phyloP scores from a whole-genome alignment of 2,888 invertebrate genomes.

The Meliscaeva auricollis region DNA sequence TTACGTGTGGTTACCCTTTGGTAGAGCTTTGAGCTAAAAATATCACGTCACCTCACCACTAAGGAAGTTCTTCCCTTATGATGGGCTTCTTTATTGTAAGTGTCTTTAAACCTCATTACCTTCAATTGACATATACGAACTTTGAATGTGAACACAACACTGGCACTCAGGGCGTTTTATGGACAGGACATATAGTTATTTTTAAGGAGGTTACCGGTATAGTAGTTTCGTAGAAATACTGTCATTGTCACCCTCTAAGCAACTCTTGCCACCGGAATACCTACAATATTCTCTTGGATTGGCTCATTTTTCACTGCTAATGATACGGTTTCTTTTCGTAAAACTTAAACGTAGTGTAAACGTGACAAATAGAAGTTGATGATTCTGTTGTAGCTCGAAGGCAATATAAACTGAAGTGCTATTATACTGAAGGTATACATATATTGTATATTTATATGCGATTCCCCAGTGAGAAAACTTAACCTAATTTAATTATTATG shows the following conservation, averaged over 20 bases:
- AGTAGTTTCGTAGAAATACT: no score
- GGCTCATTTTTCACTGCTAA: constrained; percentile 63
- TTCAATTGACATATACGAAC: constrained; percentile 56
- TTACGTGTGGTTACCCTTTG: constrained; percentile 59
- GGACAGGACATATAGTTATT: constrained; percentile 35
- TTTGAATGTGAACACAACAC: not conserved
- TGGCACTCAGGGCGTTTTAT: not conserved
- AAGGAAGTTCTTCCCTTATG: not conserved
- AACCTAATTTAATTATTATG: constrained; percentile 57
- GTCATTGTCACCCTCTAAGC: constrained; percentile 30
- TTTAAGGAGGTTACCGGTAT: not conserved
- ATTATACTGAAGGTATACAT: not conserved
- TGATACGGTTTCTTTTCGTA: constrained; percentile 55
- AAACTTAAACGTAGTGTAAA: constrained; percentile 61
- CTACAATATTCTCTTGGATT: constrained; percentile 30
- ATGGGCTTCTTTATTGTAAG: not conserved
- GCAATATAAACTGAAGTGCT: constrained; percentile 35
- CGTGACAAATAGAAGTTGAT: constrained; percentile 66
- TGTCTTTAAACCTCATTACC: constrained; percentile 58
- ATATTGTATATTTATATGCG: constrained; percentile 1
- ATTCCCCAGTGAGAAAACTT: constrained; percentile 35
- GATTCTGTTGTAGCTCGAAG: constrained; percentile 10
- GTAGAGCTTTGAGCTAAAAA: constrained; percentile 41
- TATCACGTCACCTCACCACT: not conserved
- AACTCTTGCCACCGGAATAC: constrained; percentile 7